A percentile compares a stretch with the other conserved stretches of the same genome.
Conservation (phyloP, 2,797 vertebrate species). For the Mallotus villosus region DNA sequence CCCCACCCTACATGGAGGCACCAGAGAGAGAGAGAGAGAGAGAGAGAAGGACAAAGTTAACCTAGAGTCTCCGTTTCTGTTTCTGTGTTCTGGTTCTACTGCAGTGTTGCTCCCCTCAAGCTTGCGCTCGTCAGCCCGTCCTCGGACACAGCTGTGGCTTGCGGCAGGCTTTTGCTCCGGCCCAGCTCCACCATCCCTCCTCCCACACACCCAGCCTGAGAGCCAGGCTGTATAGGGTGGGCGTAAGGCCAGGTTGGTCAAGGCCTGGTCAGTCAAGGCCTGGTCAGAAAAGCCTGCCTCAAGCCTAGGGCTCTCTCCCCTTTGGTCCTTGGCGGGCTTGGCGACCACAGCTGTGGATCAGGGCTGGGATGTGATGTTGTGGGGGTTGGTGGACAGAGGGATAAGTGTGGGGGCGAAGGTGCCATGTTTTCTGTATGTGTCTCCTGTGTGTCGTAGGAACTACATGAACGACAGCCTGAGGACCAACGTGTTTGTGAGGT, state of each 20-base stretch:
- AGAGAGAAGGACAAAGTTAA: constrained; percentile 94
- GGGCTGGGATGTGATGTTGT: not conserved
- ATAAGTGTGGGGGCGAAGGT: constrained; percentile 25
- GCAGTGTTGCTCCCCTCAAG: constrained; percentile 9
- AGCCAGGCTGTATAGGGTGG: not conserved
- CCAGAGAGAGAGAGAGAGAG: constrained; percentile 59
- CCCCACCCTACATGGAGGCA: constrained; percentile 53
- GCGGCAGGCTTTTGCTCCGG: not conserved
- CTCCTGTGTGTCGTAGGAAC: constrained; percentile 83
- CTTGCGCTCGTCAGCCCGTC: no score
- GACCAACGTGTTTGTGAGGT: constrained; percentile 98
- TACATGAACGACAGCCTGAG: constrained; percentile 98
- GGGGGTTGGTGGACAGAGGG: constrained; percentile 2
- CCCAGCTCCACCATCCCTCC: not conserved
- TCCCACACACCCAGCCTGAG: not conserved
- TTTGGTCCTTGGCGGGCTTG: not conserved
- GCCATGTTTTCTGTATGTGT: constrained; percentile 30
- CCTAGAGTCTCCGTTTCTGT: constrained; percentile 79
- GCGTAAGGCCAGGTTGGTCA: no score
- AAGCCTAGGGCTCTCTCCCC: not conserved
- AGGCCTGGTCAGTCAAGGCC: no score
- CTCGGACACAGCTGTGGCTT: not conserved
- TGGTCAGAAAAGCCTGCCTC: not conserved
- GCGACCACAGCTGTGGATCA: not conserved
- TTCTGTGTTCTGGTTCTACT: constrained; percentile 28